Conservation (phyloP, 2,113 vertebrate genomes). For the Montifringilla adamsi region DNA sequence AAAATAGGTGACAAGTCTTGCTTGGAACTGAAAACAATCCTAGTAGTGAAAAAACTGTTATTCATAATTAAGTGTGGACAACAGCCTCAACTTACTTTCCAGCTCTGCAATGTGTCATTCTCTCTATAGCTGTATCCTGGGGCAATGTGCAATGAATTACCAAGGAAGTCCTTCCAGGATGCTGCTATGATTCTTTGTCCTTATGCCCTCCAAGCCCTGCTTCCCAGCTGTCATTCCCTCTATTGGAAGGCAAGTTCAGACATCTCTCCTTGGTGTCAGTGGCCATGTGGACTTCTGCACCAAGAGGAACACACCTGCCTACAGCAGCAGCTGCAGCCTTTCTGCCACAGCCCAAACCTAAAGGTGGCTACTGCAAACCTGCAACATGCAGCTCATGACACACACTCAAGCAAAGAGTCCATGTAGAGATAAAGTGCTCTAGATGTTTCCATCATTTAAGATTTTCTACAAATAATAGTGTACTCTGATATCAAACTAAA, state of each 20-base stretch:
- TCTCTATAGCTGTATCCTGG: background rate
- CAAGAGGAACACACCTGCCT: background rate
- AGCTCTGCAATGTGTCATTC: background rate
- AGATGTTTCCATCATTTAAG: background rate
- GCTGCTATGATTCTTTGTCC: background rate
- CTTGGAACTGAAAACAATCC: background rate
- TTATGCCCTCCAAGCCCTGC: background rate
- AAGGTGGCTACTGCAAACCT: background rate
- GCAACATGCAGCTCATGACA: background rate
- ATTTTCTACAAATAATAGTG: background rate
- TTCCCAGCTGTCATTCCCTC: background rate
- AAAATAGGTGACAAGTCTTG: background rate
- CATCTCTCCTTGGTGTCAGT: background rate
- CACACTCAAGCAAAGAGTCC: background rate
- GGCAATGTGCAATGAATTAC: background rate
- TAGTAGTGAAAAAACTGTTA: background rate
- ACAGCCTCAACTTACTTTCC: background rate
- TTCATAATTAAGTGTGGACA: background rate
- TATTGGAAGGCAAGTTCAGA: background rate
- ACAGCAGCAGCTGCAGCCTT: accelerated
- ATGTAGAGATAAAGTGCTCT: background rate
- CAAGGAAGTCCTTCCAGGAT: background rate
- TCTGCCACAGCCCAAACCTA: accelerated
- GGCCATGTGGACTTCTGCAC: background rate
- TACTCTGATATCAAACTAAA: background rate